A percentile compares a stretch with the other conserved stretches of the same genome.
Evolutionary conservation across 2,888 invertebrate species (phyloP).

Genomic region (Pyralis farinalis): DNA sequence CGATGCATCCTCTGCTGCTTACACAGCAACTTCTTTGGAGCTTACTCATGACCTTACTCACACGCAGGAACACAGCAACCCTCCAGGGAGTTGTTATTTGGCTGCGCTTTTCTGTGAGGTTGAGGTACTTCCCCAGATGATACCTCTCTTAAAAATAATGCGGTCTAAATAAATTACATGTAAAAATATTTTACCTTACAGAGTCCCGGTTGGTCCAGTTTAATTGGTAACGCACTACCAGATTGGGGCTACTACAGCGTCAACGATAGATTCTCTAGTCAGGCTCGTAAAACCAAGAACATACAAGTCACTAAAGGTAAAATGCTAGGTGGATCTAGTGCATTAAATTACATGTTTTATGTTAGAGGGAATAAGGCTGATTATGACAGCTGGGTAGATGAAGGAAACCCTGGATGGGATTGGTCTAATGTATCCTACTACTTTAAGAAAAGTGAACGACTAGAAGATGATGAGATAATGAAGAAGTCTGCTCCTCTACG

Average conservation of each 20-base stretch:
- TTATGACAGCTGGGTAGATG: conserved; percentile 83
- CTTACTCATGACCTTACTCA: too few relatives aligned
- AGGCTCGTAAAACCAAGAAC: conserved; percentile 28
- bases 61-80: too few relatives aligned
- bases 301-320: conserved; percentile 79
- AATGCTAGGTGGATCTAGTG: conserved; percentile 84
- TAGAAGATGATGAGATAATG: conserved; percentile 19
- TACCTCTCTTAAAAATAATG: too few relatives aligned
- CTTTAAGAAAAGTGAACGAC: conserved; percentile 35
- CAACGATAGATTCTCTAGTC: conserved; percentile 37
- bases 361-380: conserved; percentile 83
- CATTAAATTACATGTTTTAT: conserved; percentile 84
- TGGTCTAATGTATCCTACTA: conserved; percentile 32
- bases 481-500: conserved; percentile 38
- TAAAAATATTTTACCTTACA: too few relatives aligned
- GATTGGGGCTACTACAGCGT: conserved; percentile 22
- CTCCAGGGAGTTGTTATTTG: too few relatives aligned
- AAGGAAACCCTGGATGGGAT: conserved; percentile 73
- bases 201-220: too few relatives aligned
- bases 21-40: too few relatives aligned
- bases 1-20: too few relatives aligned
- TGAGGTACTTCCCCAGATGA: too few relatives aligned
- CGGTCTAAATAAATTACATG: too few relatives aligned
- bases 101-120: too few relatives aligned
- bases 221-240: too few relatives aligned